Evolutionary conservation across 2,113 vertebrate species (phyloP).

Genomic region (Sprattus sprattus): DNA sequence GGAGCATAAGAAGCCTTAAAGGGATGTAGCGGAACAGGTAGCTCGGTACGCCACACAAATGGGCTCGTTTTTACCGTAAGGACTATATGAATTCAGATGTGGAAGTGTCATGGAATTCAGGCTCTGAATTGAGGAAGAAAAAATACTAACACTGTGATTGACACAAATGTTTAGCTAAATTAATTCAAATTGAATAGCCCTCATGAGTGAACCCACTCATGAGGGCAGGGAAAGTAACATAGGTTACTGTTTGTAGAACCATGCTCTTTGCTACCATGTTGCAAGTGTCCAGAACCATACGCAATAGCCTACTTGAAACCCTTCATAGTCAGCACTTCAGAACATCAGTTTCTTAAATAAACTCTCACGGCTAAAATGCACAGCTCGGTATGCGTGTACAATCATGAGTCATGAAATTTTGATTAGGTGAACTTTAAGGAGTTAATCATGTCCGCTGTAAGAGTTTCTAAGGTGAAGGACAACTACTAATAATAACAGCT

Average conservation of each 20-base stretch:
- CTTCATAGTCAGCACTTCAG: neutral
- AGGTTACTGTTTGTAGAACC: neutral
- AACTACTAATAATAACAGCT: neutral
- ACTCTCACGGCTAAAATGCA: neutral
- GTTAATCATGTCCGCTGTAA: neutral
- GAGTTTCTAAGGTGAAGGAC: neutral
- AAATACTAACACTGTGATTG: neutral
- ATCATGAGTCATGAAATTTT: neutral
- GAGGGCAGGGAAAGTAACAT: neutral
- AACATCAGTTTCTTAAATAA: neutral
- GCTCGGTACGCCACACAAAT: neutral
- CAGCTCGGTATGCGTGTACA: too few species aligned
- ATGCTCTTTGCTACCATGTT: neutral
- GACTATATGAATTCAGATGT: too few species aligned
- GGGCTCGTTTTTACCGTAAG: neutral
- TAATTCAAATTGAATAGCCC: too few species aligned
- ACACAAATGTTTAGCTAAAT: neutral
- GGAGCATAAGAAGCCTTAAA: neutral
- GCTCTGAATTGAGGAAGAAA: neutral
- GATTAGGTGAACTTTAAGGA: neutral
- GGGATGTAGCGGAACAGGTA: neutral
- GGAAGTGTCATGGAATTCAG: neutral
- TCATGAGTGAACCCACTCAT: too few species aligned
- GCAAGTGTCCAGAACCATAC: neutral
- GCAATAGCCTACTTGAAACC: neutral